Evolutionary conservation across 2,797 vertebrate genomes (phyloP), one percentile per base, ranked within the genome.

Genomic region (Triplophysa bombifrons): DNA sequence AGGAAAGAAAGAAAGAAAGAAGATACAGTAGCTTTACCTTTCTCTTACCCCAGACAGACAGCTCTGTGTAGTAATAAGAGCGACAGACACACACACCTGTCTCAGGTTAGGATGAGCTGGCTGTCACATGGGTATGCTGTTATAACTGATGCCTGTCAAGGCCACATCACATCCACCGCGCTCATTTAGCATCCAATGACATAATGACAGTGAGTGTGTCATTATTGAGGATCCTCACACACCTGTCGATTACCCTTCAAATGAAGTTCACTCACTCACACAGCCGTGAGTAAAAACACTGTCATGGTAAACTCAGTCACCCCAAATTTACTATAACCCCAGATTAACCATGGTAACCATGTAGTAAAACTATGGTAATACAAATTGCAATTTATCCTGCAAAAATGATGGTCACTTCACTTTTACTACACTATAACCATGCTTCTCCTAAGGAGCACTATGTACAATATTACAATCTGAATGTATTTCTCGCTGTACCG

Each of bases 101-200:
- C 20, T 78, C 34, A 64, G 48, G 68, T 64, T 71, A 78, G 41
- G 48, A 71, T 72, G 20, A 72, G 76, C 71, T 44, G 25, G 25
- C 44, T 41, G 67, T 71, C 58, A 71, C 58, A 44, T 71, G 76
- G 68, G 27, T 53, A 48, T 55, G 48, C 78, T 53, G 38, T 84
- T 76, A 79, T 92, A 92, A 92, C 90, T 93, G 90, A 87, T 82
- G 90, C 86, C 89, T 91, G 88, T 88, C 84, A 82, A 84, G 84
- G 78, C 79, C 84, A 16, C 51, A 58, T 30, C 73, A 34, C 6
- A 2, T 68, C 65, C 63, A 80, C 86, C 85, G 83, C 85, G 78
- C 74, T 87, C 75, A 86, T 86, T 82, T 86, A 87, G 74, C 83
- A 84, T 85, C 58, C 38, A 48, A 10, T 72, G 44, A 80, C 66